Evolutionary conservation across 2,113 vertebrate genomes (phyloP).

Genomic region (Hemichromis elongatus): DNA sequence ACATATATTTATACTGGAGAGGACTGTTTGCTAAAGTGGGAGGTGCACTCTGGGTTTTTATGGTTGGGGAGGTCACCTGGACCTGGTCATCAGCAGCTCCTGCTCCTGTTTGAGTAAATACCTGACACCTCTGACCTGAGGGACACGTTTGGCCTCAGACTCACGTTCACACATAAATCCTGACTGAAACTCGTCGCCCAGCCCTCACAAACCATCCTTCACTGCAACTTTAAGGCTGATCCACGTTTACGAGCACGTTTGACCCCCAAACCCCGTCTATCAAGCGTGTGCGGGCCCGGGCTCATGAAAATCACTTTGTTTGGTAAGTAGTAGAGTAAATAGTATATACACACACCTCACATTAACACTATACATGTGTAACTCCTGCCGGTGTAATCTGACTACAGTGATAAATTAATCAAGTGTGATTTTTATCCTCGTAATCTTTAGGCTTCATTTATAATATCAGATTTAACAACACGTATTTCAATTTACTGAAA

Average conservation of each 20-base stretch:
- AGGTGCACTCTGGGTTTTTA: not conserved
- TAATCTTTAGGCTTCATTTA: not conserved
- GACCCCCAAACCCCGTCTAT: not conserved
- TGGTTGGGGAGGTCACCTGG: not conserved
- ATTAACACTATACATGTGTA: not conserved
- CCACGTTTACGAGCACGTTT: rapidly evolving
- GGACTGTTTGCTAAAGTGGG: not conserved
- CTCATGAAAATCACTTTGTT: not conserved
- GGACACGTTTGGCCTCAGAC: not conserved
- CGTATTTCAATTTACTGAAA: rapidly evolving
- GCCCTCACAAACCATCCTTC: not conserved
- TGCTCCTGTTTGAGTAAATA: not conserved
- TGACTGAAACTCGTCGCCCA: not conserved
- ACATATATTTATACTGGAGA: not conserved
- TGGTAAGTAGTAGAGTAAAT: rapidly evolving
- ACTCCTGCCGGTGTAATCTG: not conserved
- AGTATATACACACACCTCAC: not conserved
- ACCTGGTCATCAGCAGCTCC: not conserved
- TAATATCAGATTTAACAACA: not conserved
- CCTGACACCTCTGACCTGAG: not conserved
- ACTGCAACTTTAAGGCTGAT: not conserved
- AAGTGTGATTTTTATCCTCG: too few species aligned
- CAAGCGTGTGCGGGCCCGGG: not conserved
- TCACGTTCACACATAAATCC: rapidly evolving
- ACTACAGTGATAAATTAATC: not conserved